These are phyloP conservation scores for Listrodromus nycthemerus DNA, from an alignment of 2,888 invertebrate species.

Conservation along the genomic window DNA sequence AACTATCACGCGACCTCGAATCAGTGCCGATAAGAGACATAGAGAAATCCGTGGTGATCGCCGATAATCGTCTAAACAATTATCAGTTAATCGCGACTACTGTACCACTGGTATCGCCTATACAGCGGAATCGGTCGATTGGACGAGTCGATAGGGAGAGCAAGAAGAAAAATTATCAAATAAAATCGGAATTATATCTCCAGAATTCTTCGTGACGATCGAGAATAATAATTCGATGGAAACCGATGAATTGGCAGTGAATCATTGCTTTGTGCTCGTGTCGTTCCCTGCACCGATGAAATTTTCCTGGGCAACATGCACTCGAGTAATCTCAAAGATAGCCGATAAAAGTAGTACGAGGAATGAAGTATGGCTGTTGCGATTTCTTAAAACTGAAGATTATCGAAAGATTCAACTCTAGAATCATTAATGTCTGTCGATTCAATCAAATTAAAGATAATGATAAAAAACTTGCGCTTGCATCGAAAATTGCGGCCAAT, in stretches of 20 bases:
- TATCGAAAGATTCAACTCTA: background rate
- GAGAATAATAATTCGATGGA: slow-evolving; percentile 26
- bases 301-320: background rate
- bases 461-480: no score
- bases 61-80: slow-evolving; percentile 29
- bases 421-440: background rate
- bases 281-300: slow-evolving; percentile 4
- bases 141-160: background rate
- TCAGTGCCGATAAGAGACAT: slow-evolving; percentile 37
- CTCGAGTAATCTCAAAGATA: slow-evolving; percentile 28
- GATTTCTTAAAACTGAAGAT: slow-evolving; percentile 24
- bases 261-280: background rate
- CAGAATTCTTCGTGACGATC: background rate
- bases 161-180: background rate
- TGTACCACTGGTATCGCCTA: background rate
- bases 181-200: background rate
- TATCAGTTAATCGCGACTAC: slow-evolving; percentile 35
- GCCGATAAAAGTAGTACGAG: background rate
- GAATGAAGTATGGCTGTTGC: slow-evolving; percentile 33
- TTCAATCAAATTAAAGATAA: background rate
- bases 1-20: slow-evolving; percentile 22
- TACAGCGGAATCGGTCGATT: background rate
- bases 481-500: no score
- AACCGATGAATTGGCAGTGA: slow-evolving; percentile 27
- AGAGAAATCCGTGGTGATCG: slow-evolving; percentile 36